Base-by-base conservation (phyloP, 2,113 vertebrate species). In the Mormyrus lacerda region DNA sequence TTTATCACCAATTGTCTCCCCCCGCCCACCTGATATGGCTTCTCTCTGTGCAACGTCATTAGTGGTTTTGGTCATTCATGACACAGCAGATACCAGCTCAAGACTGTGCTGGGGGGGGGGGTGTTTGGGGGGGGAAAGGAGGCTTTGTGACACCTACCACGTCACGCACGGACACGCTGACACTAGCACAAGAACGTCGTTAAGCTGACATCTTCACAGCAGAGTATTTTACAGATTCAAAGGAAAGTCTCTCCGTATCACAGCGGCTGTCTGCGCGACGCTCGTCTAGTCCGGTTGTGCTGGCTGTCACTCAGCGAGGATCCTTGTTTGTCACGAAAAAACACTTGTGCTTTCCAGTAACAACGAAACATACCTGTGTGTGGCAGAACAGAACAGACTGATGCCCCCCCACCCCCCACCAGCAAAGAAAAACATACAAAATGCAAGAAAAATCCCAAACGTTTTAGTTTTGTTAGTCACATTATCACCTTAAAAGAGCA, bases 141-240 rank as follows among this genome's bases (percentile, higher is more conserved):
- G 55, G 42, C 17, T n/a, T 53, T 58, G 50, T n/a, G n/a, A 83
- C 89, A 90, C 76, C 45, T 47, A 85, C 51, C 27, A 88, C 87
- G 10, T 55, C 24, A 88, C 73, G 24, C 79, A 90, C 76, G 69
- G 55, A 53, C 61, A 73, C 48, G 58, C 35, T 17, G 47, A 48
- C 53, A 90, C 90, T 13, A 85, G 79, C 79, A 90, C 90, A 69
- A 88, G 79, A 61, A 90, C 53, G 83, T 79, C 27, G 86, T 50
- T 45, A 90, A 82, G 55, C 24, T 48, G 73, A 88, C 21, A 69
- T 58, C 58, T 88, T 84, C 90, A 88, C 87, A 88, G 87, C 87
- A 88, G 21, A 88, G 53, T 88, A 90, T 88, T 51, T 65, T 88
- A 90, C 89, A 90, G 86, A 27, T 85, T 83, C 48, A 79, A 88